Conservation (phyloP, 1,140 invertebrate genomes). For the Drosophila obscura region DNA sequence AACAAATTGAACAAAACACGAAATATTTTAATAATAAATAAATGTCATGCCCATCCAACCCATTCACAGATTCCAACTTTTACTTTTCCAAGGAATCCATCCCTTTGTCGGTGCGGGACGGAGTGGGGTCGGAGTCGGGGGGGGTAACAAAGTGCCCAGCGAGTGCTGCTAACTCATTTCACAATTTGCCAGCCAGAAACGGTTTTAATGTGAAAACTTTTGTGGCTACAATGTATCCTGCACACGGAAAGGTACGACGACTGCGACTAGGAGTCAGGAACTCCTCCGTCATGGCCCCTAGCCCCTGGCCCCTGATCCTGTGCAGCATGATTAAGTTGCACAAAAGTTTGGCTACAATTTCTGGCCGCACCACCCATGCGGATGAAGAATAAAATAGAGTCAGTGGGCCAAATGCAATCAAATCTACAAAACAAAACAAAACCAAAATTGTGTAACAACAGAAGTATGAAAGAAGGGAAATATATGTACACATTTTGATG, state of each 20-base stretch:
- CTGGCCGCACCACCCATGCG: constrained; percentile 20
- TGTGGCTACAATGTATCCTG: constrained; percentile 55
- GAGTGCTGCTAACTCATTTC: constrained; percentile 69
- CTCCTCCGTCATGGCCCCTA: neutral
- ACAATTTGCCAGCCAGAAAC: constrained; percentile 73
- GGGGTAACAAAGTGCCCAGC: constrained; percentile 27
- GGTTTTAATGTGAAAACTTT: constrained; percentile 81
- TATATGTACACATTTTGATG: too few species aligned
- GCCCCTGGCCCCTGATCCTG: constrained; percentile 18
- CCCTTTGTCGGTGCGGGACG: neutral
- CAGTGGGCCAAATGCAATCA: constrained; percentile 69
- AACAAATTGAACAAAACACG: neutral
- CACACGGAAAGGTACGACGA: constrained; percentile 37
- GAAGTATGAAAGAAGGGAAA: neutral
- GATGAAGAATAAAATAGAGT: constrained; percentile 47
- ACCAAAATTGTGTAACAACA: constrained; percentile 47
- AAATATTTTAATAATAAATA: constrained; percentile 26
- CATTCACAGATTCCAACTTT: constrained; percentile 23
- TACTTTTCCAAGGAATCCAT: constrained; percentile 26
- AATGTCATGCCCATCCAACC: constrained; percentile 5
- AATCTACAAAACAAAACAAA: constrained; percentile 25
- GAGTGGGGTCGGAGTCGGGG: neutral
- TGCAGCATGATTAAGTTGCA: constrained; percentile 68
- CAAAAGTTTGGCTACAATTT: constrained; percentile 60
- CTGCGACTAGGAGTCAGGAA: constrained; percentile 9